Evolutionary conservation across 2,113 vertebrate genomes (phyloP).

Genomic region (Pteropus alecto): DNA sequence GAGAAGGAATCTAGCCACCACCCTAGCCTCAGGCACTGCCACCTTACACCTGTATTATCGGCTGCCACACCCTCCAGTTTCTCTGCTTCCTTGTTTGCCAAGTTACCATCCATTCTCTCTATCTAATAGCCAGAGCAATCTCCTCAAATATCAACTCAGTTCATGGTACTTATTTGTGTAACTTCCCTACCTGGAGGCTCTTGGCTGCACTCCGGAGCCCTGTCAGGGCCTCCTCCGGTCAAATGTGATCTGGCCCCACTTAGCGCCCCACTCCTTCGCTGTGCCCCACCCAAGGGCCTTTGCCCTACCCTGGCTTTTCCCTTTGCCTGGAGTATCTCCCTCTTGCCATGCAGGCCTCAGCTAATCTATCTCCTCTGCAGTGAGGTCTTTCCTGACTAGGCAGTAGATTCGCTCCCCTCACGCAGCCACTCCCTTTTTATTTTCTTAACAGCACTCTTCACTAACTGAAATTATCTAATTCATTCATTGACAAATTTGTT

Average conservation of each 20-base stretch:
- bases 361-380: background rate
- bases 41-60: background rate
- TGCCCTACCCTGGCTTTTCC: background rate
- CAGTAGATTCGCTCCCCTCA: background rate
- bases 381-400: background rate
- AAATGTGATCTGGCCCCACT: background rate
- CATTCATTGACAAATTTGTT: background rate
- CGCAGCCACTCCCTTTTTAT: background rate
- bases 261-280: accelerated
- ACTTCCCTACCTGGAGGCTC: accelerated
- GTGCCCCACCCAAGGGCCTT: background rate
- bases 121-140: background rate
- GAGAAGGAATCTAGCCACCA: background rate
- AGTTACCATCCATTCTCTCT: background rate
- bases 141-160: background rate
- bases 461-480: background rate
- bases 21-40: background rate
- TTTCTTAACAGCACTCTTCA: background rate
- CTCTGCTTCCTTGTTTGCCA: background rate
- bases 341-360: background rate
- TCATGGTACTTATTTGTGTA: background rate
- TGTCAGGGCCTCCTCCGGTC: background rate
- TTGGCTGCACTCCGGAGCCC: background rate
- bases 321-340: background rate
- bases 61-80: background rate